These are phyloP conservation scores for Synanthedon tipuliformis DNA, from an alignment of 2,888 invertebrate species.

Conservation along the genomic window DNA sequence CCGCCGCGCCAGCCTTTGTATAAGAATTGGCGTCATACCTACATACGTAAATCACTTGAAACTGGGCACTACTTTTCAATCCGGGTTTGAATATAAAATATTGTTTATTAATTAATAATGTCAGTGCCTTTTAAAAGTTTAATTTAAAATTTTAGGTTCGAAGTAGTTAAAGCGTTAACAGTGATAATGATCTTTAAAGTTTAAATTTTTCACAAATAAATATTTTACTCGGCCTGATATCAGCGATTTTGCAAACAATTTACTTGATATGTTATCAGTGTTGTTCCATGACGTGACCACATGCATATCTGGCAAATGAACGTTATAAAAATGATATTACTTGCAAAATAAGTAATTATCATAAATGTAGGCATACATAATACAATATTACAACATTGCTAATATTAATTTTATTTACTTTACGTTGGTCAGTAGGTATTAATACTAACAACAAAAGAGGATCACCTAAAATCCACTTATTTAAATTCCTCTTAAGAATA, in stretches of 20 bases:
- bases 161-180: no score
- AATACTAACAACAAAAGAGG: neutral
- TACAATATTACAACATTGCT: no score
- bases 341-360: no score
- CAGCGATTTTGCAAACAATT: conserved; percentile 32
- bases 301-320: conserved; percentile 41
- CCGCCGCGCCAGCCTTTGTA: conserved; percentile 40
- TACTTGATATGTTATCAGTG: conserved; percentile 48
- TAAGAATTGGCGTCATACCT: conserved; percentile 43
- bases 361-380: no score
- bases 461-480: conserved; percentile 9
- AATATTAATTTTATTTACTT: neutral
- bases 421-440: neutral
- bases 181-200: no score
- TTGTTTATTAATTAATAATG: no score
- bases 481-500: conserved; percentile 10
- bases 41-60: no score
- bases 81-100: no score
- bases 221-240: conserved; percentile 16
- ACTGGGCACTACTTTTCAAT: no score
- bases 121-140: no score
- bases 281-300: conserved; percentile 47
- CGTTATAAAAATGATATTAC: conserved; percentile 47
- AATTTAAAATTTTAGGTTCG: no score
- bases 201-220: conserved; percentile 13